Base-by-base conservation (phyloP, 2,113 vertebrate genomes). In the Cryptomyrus ogoouensis region DNA sequence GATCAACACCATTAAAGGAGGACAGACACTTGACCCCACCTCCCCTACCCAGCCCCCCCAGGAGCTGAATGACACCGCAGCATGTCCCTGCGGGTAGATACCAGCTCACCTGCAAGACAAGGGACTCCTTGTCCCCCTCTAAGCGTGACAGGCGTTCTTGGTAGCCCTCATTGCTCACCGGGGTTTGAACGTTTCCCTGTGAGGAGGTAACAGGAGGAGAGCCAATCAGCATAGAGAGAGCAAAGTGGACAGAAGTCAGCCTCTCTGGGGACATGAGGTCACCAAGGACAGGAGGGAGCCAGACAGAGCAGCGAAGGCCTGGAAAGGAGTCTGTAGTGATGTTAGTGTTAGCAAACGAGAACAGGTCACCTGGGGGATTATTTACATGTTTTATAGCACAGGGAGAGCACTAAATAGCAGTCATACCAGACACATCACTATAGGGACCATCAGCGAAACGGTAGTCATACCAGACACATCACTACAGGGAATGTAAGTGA, bases 61-160 rank as follows among this genome's bases (percentile, higher is more conserved):
- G 42, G 58, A 31, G 27, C n/a, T 12, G 62, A 31, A 70, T 31
- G 62, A 31, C 62, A 31, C 62, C 0, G 10, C 62, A 1, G n/a
- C 27, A 12, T 4, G 62, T 13, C 62, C 62, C 74, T 80, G 35
- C 15, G 56, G n/a, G 52, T 6, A 80, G n/a, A 80, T n/a, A 52
- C 8, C 74, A n/a, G 90, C 94, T 94, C 90, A 99, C 98, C 98
- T 99, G 98, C 90, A 99, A 93, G 93, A 99, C 97, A 86, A 99
- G 96, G 0, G 98, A 99, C 91, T 99, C 98, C 94, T 99, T 99
- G 94, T 99, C 98, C 77, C 97, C 98, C 94, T 99, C 98, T 95
- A 99, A 95, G 92, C 98, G 97, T 88, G 97, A 95, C 95, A 99
- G 88, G 50, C 98, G 96, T 90, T 99, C 97, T 92, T 97, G 97